A percentile compares a stretch with the other conserved stretches of the same genome.
Evolutionary conservation across 2,797 vertebrate species (phyloP).

Genomic region (Anabacerthia variegaticeps): DNA sequence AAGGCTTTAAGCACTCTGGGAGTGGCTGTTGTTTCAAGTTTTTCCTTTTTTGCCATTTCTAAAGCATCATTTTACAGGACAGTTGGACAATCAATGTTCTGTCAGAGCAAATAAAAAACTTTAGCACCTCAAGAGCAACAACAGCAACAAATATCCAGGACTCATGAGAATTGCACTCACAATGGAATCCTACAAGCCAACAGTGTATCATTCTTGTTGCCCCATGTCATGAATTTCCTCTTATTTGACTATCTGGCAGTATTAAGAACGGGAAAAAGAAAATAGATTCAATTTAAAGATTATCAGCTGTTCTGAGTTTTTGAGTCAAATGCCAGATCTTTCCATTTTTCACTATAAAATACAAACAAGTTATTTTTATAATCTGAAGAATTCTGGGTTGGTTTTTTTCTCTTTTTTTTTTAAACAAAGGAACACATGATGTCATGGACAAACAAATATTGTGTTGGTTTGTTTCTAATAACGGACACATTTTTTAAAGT

Average conservation of each 20-base stretch:
- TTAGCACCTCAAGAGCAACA: not conserved
- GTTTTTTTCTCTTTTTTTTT: not conserved
- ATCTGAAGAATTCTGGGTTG: not conserved
- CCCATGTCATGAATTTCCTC: not conserved
- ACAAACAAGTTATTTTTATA: conserved; percentile 35
- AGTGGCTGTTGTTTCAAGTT: not conserved
- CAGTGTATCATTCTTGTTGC: not conserved
- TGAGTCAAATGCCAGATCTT: conserved; percentile 30
- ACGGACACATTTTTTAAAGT: conserved; percentile 30
- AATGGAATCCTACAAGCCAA: not conserved
- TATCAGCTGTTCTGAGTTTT: conserved; percentile 19
- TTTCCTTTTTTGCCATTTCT: not conserved
- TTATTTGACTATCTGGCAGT: not conserved
- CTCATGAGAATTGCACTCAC: not conserved
- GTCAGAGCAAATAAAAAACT: not conserved
- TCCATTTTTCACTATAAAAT: conserved; percentile 33
- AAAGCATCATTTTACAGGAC: not conserved
- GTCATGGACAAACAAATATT: conserved; percentile 32
- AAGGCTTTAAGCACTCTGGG: not conserved
- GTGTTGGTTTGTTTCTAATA: conserved; percentile 47
- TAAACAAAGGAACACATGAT: not conserved
- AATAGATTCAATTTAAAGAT: not conserved
- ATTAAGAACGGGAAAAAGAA: not conserved
- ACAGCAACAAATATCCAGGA: not conserved
- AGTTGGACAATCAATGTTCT: not conserved